phyloP scores from a whole-genome alignment of 1,140 invertebrate genomes.

The Pararge aegeria region DNA sequence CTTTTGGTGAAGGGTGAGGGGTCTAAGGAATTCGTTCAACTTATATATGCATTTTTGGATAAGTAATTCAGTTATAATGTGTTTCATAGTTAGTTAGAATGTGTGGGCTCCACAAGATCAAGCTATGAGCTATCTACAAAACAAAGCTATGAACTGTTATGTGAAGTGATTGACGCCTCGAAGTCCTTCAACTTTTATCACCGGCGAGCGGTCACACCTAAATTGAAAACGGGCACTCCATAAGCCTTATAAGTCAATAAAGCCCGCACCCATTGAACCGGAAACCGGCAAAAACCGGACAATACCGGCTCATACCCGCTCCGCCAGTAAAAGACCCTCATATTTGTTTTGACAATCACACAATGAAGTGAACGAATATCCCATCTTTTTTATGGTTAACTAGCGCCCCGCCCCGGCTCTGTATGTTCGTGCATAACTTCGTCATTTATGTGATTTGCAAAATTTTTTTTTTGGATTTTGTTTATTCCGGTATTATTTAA shows the following conservation, averaged over 20 bases:
- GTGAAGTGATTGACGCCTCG: slow-evolving; percentile 3
- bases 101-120: too few relatives aligned
- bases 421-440: too few relatives aligned
- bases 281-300: slow-evolving; percentile 39
- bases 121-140: too few relatives aligned
- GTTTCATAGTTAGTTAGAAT: too few relatives aligned
- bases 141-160: neutral
- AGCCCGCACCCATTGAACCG: slow-evolving; percentile 44
- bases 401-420: neutral
- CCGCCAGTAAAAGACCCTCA: slow-evolving; percentile 10
- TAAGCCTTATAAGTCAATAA: slow-evolving; percentile 64
- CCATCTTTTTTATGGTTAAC: neutral
- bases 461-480: too few relatives aligned
- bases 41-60: too few relatives aligned
- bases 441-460: too few relatives aligned
- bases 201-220: neutral
- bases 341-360: slow-evolving; percentile 19
- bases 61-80: too few relatives aligned
- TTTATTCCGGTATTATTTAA: too few relatives aligned
- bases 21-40: too few relatives aligned
- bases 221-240: slow-evolving; percentile 38
- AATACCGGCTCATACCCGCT: slow-evolving; percentile 34
- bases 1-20: too few relatives aligned
- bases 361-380: neutral
- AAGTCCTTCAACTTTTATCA: slow-evolving; percentile 7